Evolutionary conservation across 2,888 invertebrate species (phyloP), one percentile per base, ranked within the genome.

Genomic region (Drosophila borealis): DNA sequence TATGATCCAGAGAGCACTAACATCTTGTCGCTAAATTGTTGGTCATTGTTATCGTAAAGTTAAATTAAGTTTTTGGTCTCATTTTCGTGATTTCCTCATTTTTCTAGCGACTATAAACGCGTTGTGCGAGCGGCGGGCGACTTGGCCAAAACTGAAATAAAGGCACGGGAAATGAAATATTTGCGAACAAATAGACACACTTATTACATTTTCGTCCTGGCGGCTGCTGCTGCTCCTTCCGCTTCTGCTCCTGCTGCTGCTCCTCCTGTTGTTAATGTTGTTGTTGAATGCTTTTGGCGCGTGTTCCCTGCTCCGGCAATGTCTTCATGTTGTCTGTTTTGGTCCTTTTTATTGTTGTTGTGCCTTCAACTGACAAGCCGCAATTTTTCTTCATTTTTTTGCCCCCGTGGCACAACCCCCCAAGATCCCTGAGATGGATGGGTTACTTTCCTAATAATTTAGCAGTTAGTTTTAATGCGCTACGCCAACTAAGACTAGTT

Each of bases 161-260:
- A 69, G 79, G 81, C 76, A 87, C 70, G 86, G 89, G 89, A 86
- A 86, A 87, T 87, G 78, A 87, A 89, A 87, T 88, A 89, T 89
- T 86, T 84, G 88, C 73, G 74, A 89, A 88, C 89, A 89, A 89
- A 89, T 88, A 89, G 85, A 89, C 88, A 80, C 89, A 89, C 78
- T 88, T 86, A 85, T 89, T 87, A 84, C 84, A 71, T 83, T 87
- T 79, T 80, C 54, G 72, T 83, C 64, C 84, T 73, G 71, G 70
- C 56, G 56, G 57, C 61, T 17, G 17, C 39, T 14, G 19, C 25
- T 57, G 4, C 44, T 17, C 17, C 17, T 17, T 17, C 17, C 17
- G 17, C 17, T 17, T 17, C 17, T 42, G 3, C 41, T 48, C 8
- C 33, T 25, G 6, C n/a, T 17, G 17, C 61, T 46, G 48, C 42